Evolutionary conservation across 1,140 invertebrate genomes (phyloP), one percentile per base, ranked within the genome.

Genomic region (Lepidurus arcticus): DNA sequence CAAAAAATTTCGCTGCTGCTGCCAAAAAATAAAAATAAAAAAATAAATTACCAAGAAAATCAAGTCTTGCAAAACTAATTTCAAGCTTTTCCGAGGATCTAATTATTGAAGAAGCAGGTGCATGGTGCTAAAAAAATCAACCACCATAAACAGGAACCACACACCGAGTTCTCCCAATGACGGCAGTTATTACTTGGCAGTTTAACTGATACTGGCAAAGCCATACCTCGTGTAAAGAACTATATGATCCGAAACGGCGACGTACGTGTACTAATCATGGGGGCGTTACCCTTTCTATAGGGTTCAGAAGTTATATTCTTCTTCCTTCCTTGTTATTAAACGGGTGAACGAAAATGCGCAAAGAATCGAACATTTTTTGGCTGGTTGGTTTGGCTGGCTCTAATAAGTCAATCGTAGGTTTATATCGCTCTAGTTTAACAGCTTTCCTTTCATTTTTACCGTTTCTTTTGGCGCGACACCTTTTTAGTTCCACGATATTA

Each of bases 61-160:
- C 7, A 65, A 65, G 9, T 21, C 21, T 21, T 65, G 13, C 53
- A 9, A 13, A 65, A 65, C 34, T 34, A 34, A 34, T 34, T 34
- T 34, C 34, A 34, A 34, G 34, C 34, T 34, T 34, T 34, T 34
- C 34, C 34, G 34, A 34, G 34, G 3, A 34, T 4, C 3, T 3
- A 34, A 4, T 34, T 65, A 65, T 47, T 47, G 16, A 47, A 47
- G 13, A 21, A 13, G 53, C 53, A 65, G 53, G 53, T 65, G 53
- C 53, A 65, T 21, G 13, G 53, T 16, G 16, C 53, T 65, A 65
- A 65, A 65, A 65, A n/a, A 65, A n/a, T 16, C 21, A 65, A 65
- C 53, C 53, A 65, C 53, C 53, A 47, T 47, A 47, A 47, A 10
- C 45, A 47, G 53, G 53, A 65, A 65, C 53, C 53, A 65, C 53